Conservation (phyloP, 2,113 vertebrate species). For the Perognathus longimembris region DNA sequence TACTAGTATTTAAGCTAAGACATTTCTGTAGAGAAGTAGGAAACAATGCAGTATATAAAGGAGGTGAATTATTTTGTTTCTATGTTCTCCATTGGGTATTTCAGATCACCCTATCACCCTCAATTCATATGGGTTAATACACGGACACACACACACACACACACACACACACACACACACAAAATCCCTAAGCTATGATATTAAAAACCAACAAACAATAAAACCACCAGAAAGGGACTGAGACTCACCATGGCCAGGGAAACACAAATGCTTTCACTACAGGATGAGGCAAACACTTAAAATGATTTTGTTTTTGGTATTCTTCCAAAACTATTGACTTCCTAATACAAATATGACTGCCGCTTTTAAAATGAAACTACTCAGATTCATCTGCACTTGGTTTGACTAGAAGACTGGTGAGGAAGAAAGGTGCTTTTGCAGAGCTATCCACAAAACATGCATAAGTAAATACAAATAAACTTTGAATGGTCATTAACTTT, state of each 20-base stretch:
- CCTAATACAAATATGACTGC: slow-evolving; percentile 59
- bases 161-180: too few species aligned
- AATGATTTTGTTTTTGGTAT: slow-evolving; percentile 65
- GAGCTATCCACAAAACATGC: slow-evolving; percentile 77
- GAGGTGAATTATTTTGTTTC: background rate
- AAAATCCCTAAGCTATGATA: background rate
- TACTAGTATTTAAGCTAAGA: slow-evolving; percentile 39
- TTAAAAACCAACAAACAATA: too few species aligned
- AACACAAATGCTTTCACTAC: slow-evolving; percentile 61
- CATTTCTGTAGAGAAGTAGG: slow-evolving; percentile 11
- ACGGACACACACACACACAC: too few species aligned
- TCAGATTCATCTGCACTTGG: slow-evolving; percentile 75
- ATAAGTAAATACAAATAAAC: slow-evolving; percentile 84
- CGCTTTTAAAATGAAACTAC: slow-evolving; percentile 75
- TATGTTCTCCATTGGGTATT: slow-evolving; percentile 16
- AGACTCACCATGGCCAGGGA: slow-evolving; percentile 50
- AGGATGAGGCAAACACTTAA: slow-evolving; percentile 66
- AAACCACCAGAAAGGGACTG: slow-evolving; percentile 21
- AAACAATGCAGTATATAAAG: background rate
- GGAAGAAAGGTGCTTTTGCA: slow-evolving; percentile 82
- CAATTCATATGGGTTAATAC: background rate
- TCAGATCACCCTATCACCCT: slow-evolving; percentile 33
- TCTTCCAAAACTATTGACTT: slow-evolving; percentile 71
- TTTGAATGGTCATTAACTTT: slow-evolving; percentile 86
- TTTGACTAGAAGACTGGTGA: slow-evolving; percentile 76